These are phyloP conservation scores for Phycodurus eques DNA, from an alignment of 2,113 vertebrate genomes.

Conservation along the genomic window DNA sequence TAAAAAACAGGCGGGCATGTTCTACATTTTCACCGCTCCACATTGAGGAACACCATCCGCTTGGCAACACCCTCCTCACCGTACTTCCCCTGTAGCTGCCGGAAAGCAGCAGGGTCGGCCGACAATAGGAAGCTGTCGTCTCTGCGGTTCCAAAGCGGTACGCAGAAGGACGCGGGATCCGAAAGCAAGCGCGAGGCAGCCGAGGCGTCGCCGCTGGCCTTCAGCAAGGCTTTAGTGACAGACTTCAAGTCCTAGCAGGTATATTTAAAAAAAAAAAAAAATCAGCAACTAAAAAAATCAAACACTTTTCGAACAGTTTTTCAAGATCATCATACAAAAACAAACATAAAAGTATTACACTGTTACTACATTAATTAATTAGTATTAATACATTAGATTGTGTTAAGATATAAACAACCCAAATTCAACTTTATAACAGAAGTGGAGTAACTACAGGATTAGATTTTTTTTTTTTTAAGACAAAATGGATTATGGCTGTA, in stretches of 20 bases:
- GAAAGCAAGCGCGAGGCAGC: slow-evolving; percentile 73
- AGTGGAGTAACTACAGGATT: no score
- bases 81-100: slow-evolving; percentile 61
- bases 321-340: no score
- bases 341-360: no score
- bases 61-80: slow-evolving; percentile 57
- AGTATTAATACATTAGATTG: no score
- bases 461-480: no score
- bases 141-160: slow-evolving; percentile 47
- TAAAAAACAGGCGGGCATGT: neutral
- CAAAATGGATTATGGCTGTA: no score
- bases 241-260: slow-evolving; percentile 68
- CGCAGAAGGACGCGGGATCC: slow-evolving; percentile 12
- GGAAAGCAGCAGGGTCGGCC: slow-evolving; percentile 15
- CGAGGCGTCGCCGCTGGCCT: slow-evolving; percentile 81
- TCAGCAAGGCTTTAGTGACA: slow-evolving; percentile 86
- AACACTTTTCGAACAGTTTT: no score
- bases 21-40: slow-evolving; percentile 32
- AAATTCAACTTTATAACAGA: no score
- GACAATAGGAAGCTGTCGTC: slow-evolving; percentile 61
- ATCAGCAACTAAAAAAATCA: neutral
- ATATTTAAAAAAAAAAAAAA: neutral
- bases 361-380: no score
- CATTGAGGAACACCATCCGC: slow-evolving; percentile 62
- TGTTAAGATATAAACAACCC: no score